Percentiles rank a stretch among this genome's conserved stretches.
phyloP scores from a whole-genome alignment of 2,113 vertebrate genomes.

The Muscicapa adusta region DNA sequence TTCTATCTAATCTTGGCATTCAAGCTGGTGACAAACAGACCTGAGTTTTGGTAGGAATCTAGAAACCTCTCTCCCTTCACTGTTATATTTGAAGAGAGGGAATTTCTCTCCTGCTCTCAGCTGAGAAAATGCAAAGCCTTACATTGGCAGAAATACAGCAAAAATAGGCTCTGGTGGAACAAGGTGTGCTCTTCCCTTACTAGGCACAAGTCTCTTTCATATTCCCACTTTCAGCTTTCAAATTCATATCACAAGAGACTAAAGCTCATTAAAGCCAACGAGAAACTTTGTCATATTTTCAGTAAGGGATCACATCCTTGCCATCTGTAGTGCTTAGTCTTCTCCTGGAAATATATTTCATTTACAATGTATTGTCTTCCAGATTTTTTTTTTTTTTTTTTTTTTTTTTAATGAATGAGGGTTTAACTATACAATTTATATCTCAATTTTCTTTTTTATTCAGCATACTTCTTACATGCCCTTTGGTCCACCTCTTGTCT shows the following conservation, averaged over 20 bases:
- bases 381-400: not conserved
- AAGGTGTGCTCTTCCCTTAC: not conserved
- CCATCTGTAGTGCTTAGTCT: not conserved
- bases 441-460: not conserved
- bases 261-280: not conserved
- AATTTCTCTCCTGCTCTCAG: not conserved
- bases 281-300: not conserved
- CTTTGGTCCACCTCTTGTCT: not conserved
- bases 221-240: not conserved
- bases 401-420: not conserved
- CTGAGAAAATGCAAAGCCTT: not conserved
- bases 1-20: not conserved
- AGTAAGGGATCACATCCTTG: not conserved
- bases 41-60: not conserved
- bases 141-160: not conserved
- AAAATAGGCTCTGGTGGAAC: not conserved
- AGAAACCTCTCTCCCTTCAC: not conserved
- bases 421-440: not conserved
- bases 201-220: not conserved
- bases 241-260: not conserved
- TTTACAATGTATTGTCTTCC: not conserved
- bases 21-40: not conserved
- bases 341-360: not conserved
- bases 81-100: not conserved
- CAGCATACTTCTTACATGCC: not conserved